Percentiles rank a stretch among this genome's conserved stretches.
These are phyloP conservation scores for Drosophila merina DNA, from an alignment of 2,888 invertebrate genomes.

Conservation along the genomic window DNA sequence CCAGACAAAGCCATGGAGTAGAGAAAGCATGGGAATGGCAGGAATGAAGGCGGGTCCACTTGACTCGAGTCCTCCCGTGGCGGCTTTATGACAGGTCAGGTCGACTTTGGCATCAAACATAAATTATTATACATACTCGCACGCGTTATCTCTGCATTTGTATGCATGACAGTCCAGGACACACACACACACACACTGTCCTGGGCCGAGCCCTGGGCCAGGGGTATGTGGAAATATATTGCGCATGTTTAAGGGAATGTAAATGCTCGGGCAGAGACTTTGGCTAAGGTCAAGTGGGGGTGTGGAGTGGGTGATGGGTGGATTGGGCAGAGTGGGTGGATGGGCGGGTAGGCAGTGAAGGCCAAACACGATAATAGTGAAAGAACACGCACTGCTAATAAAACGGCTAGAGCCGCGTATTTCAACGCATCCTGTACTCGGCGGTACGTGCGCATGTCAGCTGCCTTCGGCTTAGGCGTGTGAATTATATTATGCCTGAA, in stretches of 20 bases:
- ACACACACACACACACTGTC: slow-evolving; percentile 5
- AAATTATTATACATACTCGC: slow-evolving; percentile 32
- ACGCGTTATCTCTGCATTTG: slow-evolving; percentile 69
- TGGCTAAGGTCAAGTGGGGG: slow-evolving; percentile 26
- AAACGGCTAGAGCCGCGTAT: slow-evolving; percentile 72
- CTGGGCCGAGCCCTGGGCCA: neutral
- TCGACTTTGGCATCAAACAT: slow-evolving; percentile 51
- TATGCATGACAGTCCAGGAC: slow-evolving; percentile 57
- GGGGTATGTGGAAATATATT: slow-evolving; percentile 65
- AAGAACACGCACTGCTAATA: slow-evolving; percentile 78
- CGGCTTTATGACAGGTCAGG: slow-evolving; percentile 69
- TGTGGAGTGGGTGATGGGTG: slow-evolving; percentile 16
- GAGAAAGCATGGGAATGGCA: neutral
- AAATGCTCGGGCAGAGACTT: slow-evolving; percentile 50
- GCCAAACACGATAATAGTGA: slow-evolving; percentile 68
- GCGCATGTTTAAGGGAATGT: slow-evolving; percentile 71
- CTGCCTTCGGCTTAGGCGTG: slow-evolving; percentile 75
- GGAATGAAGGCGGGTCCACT: slow-evolving; percentile 16
- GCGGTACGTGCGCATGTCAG: slow-evolving; percentile 74
- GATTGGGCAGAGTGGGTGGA: neutral
- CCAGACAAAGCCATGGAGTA: slow-evolving; percentile 14
- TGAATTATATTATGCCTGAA: slow-evolving; percentile 75
- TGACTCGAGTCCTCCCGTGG: slow-evolving; percentile 13
- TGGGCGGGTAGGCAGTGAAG: slow-evolving; percentile 14
- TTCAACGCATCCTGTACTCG: slow-evolving; percentile 51